phyloP scores from a whole-genome alignment of 1,140 invertebrate genomes.

The Pissodes strobi region DNA sequence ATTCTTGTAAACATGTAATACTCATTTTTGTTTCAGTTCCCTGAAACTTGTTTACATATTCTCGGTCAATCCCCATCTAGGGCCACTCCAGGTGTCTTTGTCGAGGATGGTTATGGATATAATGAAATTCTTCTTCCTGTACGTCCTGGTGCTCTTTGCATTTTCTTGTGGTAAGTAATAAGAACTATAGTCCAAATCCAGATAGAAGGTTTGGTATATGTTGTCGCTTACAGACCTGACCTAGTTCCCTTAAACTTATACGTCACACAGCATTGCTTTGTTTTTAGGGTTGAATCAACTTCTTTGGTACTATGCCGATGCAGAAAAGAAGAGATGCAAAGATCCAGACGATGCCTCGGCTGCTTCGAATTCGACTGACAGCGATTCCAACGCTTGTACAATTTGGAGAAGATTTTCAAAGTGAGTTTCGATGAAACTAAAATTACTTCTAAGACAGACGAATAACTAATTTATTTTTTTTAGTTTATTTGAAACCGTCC shows the following conservation, averaged over 20 bases:
- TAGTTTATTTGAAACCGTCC: constrained; percentile 94
- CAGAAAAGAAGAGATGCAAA: constrained; percentile 83
- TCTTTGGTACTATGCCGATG: constrained; percentile 94
- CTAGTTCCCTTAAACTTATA: no score
- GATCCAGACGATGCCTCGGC: constrained; percentile 54
- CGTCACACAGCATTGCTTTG: no score
- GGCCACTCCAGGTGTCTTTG: constrained; percentile 95
- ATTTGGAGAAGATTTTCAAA: constrained; percentile 91
- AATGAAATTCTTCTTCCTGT: constrained; percentile 95
- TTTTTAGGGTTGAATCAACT: constrained; percentile 64
- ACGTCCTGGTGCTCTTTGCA: constrained; percentile 94
- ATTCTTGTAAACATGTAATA: neutral
- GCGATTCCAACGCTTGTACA: constrained; percentile 82
- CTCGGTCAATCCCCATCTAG: constrained; percentile 97
- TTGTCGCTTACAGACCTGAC: no score
- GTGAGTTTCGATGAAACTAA: no score
- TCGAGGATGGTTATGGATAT: constrained; percentile 98
- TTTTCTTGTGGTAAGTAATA: constrained; percentile 92
- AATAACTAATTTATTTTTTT: no score
- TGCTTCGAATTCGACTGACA: constrained; percentile 49
- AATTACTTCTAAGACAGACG: no score
- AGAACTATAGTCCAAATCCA: no score
- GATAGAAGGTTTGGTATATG: no score
- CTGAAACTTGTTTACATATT: constrained; percentile 99
- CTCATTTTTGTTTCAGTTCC: constrained; percentile 72